These are phyloP conservation scores for Pantherophis vulpinus DNA, from an alignment of 2,797 vertebrate genomes.

Conservation along the genomic window DNA sequence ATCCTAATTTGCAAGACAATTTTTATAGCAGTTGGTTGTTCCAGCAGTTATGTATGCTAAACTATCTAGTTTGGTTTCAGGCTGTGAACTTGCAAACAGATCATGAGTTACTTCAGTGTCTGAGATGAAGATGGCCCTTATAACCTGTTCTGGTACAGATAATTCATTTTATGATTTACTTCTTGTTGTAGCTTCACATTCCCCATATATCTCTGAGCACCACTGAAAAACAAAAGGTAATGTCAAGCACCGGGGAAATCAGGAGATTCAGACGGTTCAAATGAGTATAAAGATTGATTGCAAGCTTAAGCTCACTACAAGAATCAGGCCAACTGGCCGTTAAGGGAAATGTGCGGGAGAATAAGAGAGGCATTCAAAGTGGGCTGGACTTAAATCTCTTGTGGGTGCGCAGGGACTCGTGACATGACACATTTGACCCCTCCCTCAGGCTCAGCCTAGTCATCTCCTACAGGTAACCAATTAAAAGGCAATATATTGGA, in stretches of 20 bases:
- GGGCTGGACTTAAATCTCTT: background rate
- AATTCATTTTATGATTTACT: background rate
- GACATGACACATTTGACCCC: background rate
- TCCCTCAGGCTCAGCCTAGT: background rate
- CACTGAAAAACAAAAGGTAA: background rate
- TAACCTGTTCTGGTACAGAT: background rate
- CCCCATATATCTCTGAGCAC: background rate
- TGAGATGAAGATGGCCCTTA: background rate
- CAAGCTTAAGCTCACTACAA: background rate
- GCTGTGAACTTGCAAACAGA: background rate
- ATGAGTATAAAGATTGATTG: background rate
- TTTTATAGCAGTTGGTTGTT: background rate
- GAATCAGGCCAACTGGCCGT: background rate
- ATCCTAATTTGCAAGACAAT: background rate
- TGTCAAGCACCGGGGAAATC: background rate
- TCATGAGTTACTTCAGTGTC: background rate
- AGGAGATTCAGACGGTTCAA: background rate
- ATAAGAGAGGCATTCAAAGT: background rate
- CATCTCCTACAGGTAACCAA: background rate
- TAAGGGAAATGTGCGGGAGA: background rate
- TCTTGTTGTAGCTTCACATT: background rate
- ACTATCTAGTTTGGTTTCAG: background rate
- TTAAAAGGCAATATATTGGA: background rate
- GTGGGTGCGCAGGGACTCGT: background rate
- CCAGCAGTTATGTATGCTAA: background rate